Evolutionary conservation across 2,888 invertebrate species (phyloP).

Genomic region (Creontiades dilutus): DNA sequence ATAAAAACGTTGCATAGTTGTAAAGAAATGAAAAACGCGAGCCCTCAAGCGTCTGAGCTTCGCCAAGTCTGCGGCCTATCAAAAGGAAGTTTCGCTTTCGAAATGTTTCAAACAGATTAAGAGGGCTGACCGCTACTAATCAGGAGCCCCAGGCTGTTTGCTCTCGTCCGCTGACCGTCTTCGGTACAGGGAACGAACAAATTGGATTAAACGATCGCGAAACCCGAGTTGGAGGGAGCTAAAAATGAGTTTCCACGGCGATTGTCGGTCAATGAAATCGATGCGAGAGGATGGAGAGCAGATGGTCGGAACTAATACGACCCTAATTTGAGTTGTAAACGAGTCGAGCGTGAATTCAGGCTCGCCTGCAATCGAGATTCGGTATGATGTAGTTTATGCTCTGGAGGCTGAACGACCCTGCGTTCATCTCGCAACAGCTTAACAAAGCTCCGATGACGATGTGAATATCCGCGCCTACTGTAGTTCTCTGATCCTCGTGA

Average conservation of each 20-base stretch:
- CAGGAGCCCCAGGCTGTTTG: not conserved
- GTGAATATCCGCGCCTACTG: not conserved
- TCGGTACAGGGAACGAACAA: not conserved
- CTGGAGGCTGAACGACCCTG: not conserved
- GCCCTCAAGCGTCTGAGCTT: not conserved
- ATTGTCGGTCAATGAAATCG: constrained; percentile 6
- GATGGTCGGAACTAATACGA: constrained; percentile 43
- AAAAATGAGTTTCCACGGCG: not conserved
- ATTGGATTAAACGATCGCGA: constrained; percentile 33
- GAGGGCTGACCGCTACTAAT: constrained; percentile 23
- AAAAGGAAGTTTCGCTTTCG: not conserved
- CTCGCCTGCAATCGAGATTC: not conserved
- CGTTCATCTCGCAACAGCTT: not conserved
- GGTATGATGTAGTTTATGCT: not conserved
- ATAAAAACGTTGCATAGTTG: too few relatives aligned
- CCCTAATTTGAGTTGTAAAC: constrained; percentile 51
- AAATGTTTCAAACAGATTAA: constrained; percentile 10
- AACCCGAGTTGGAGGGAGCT: not conserved
- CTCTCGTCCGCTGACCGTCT: not conserved
- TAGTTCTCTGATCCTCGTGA: too few relatives aligned
- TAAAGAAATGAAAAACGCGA: not conserved
- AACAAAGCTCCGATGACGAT: not conserved
- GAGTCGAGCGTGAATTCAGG: constrained; percentile 28
- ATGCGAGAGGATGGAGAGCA: not conserved
- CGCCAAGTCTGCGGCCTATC: not conserved